These are phyloP conservation scores for Silurus asotus DNA, from an alignment of 2,113 vertebrate species.

Conservation along the genomic window DNA sequence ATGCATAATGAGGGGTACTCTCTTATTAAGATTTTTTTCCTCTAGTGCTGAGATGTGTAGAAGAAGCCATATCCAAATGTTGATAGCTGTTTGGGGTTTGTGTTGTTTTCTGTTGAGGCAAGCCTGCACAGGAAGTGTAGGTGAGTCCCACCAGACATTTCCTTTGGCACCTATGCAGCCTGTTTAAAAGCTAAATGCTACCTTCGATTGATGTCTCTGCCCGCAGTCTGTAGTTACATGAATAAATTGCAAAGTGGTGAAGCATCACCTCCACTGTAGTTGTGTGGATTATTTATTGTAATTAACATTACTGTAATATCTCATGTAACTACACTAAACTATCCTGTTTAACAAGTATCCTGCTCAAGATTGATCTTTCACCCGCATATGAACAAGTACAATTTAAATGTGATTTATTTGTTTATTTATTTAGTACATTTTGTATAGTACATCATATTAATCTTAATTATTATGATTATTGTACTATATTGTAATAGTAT, in stretches of 20 bases:
- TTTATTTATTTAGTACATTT: not conserved
- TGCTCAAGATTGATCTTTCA: conserved; percentile 43
- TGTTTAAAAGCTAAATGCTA: conserved; percentile 57
- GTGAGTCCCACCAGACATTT: conserved; percentile 55
- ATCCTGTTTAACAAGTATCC: conserved; percentile 34
- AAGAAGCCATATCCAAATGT: conserved; percentile 59
- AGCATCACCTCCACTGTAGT: conserved; percentile 55
- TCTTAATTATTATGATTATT: too few relatives aligned
- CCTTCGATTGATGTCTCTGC: conserved; percentile 50
- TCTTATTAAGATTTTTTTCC: conserved; percentile 43
- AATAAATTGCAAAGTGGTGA: conserved; percentile 58
- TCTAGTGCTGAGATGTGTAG: conserved; percentile 56
- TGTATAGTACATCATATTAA: too few relatives aligned
- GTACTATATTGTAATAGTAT: too few relatives aligned
- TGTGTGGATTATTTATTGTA: conserved; percentile 51
- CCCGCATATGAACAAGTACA: conserved; percentile 19
- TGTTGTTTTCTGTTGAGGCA: conserved; percentile 41
- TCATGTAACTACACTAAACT: conserved; percentile 13
- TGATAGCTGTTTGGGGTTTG: conserved; percentile 57
- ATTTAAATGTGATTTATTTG: conserved; percentile 17
- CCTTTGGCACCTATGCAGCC: conserved; percentile 45
- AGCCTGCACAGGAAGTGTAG: conserved; percentile 60
- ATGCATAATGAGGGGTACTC: not conserved
- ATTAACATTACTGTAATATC: conserved; percentile 53
- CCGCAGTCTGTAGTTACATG: conserved; percentile 51